Conservation (phyloP, 2,797 vertebrate genomes). For the Gallinago solitaria region DNA sequence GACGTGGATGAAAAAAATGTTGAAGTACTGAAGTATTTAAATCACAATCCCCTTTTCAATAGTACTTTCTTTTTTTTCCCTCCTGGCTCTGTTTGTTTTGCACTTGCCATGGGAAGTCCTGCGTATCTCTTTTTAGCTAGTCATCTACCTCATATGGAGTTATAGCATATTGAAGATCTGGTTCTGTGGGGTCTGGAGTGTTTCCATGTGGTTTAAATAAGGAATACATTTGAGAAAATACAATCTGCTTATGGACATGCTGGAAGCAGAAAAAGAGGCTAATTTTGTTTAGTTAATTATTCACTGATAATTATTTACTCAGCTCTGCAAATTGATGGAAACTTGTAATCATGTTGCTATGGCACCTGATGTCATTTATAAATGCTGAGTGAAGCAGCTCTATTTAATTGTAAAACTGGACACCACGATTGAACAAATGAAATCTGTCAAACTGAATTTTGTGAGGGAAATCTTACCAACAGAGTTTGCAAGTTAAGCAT, state of each 20-base stretch:
- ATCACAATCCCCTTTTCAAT: background rate
- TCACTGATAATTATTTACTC: constrained; percentile 70
- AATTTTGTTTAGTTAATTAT: constrained; percentile 71
- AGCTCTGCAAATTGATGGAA: constrained; percentile 65
- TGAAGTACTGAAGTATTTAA: background rate
- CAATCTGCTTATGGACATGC: constrained; percentile 59
- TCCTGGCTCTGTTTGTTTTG: background rate
- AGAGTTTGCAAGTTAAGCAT: constrained; percentile 32
- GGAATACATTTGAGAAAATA: constrained; percentile 64
- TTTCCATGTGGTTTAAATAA: constrained; percentile 65
- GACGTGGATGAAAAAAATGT: background rate
- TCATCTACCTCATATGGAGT: background rate
- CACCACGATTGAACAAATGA: constrained; percentile 13
- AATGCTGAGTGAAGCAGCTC: constrained; percentile 44
- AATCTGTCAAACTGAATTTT: constrained; percentile 45
- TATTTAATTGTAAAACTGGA: constrained; percentile 53
- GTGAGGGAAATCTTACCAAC: constrained; percentile 4
- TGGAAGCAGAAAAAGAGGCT: constrained; percentile 62
- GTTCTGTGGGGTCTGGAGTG: constrained; percentile 56
- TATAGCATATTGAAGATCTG: constrained; percentile 18
- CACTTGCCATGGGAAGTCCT: background rate
- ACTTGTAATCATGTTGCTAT: constrained; percentile 67
- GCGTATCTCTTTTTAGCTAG: background rate
- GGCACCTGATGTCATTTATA: constrained; percentile 55
- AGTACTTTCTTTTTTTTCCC: no score